These are phyloP conservation scores for Philopotamus ludificatus DNA, from an alignment of 1,140 invertebrate species.

Conservation along the genomic window DNA sequence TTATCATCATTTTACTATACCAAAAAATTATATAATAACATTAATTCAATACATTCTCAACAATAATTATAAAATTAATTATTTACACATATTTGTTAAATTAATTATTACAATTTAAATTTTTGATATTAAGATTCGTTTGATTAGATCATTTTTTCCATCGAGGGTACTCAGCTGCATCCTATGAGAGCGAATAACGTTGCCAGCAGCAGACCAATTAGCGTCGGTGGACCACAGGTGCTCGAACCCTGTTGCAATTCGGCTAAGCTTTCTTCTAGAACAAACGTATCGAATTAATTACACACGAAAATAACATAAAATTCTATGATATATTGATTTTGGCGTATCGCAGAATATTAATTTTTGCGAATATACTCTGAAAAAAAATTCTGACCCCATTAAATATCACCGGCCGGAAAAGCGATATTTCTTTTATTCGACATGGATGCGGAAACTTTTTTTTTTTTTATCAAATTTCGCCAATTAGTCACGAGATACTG, in stretches of 20 bases:
- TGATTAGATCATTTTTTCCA: not conserved
- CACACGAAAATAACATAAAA: too few relatives aligned
- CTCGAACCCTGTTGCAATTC: conserved; percentile 39
- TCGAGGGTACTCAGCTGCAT: conserved; percentile 31
- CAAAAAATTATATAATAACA: too few relatives aligned
- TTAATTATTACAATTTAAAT: not conserved
- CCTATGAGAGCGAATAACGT: conserved; percentile 20
- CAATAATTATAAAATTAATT: not conserved
- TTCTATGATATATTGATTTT: too few relatives aligned
- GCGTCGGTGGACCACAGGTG: conserved; percentile 30
- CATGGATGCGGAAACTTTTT: too few relatives aligned
- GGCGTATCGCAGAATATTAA: too few relatives aligned
- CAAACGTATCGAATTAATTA: conserved; percentile 9
- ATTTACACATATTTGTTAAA: not conserved
- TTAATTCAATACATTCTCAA: too few relatives aligned
- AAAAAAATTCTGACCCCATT: too few relatives aligned
- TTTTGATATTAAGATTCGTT: conserved; percentile 5
- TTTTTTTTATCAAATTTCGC: too few relatives aligned
- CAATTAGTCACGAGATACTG: conserved; percentile 3
- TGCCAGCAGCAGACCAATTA: conserved; percentile 21
- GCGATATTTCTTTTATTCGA: too few relatives aligned
- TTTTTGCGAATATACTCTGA: too few relatives aligned
- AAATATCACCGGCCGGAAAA: too few relatives aligned
- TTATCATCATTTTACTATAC: too few relatives aligned
- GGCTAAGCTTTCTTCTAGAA: conserved; percentile 40